Conservation (phyloP, 2,797 vertebrate genomes). For the Ctenopoma multispine region DNA sequence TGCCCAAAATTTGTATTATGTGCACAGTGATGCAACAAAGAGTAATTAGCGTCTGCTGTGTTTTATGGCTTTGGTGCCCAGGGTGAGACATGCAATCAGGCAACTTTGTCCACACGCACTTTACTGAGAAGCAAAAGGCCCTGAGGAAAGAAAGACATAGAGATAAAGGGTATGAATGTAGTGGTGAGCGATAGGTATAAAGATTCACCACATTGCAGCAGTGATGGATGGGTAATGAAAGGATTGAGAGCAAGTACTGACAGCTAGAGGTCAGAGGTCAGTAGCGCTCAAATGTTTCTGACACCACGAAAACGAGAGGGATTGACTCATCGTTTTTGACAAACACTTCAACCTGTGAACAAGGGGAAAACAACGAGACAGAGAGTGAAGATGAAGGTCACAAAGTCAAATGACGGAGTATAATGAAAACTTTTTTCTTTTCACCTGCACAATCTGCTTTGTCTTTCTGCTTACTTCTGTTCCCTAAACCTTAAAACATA, state of each 20-base stretch:
- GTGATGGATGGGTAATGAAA: slow-evolving; percentile 59
- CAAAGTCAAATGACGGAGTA: background rate
- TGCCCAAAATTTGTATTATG: no score
- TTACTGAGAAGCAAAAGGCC: accelerated
- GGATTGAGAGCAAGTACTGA: slow-evolving; percentile 26
- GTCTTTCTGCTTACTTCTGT: background rate
- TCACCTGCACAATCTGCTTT: background rate
- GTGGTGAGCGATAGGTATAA: slow-evolving; percentile 40
- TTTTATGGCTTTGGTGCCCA: background rate
- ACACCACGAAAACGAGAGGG: slow-evolving; percentile 35
- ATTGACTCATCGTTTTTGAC: slow-evolving; percentile 30
- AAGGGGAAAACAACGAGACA: background rate
- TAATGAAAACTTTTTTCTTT: background rate
- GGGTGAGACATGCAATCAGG: slow-evolving; percentile 37
- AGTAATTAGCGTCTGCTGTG: background rate
- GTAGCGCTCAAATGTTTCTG: slow-evolving; percentile 37
- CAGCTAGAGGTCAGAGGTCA: slow-evolving; percentile 54
- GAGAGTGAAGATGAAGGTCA: background rate
- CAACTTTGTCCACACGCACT: background rate
- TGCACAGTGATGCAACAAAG: no score
- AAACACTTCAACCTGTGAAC: background rate
- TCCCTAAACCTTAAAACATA: background rate
- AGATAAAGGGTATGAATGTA: background rate
- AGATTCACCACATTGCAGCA: slow-evolving; percentile 17
- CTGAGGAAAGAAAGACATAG: background rate